Evolutionary conservation across 2,888 invertebrate genomes (phyloP), one percentile per base, ranked within the genome.

Genomic region (Dicyrtomina minuta): DNA sequence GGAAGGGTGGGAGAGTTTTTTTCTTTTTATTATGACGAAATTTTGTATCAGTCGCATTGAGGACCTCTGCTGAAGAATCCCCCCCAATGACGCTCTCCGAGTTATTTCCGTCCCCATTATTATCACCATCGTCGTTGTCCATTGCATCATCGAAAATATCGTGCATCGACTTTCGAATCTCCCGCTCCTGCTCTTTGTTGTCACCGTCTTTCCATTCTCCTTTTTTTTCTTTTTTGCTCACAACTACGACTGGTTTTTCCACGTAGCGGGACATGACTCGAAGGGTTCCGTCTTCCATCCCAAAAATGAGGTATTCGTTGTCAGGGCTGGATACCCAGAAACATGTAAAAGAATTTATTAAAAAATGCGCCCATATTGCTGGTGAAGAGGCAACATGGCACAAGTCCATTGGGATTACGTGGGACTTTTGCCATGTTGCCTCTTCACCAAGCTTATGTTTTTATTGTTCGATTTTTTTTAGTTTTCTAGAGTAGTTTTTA

Each of bases 201-300:
- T 10, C 8, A 24, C 33, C 8, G 58, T 17, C 33, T 12, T 55
- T 22, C 24, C 27, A 13, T 8, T 24, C 24, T 2, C 15, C 49
- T 49, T 17, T 22, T n/a, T 17, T 17, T 10, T 17, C 49, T 49
- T 49, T 49, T 17, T 17, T 22, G 1, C 20, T n/a, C 15, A n/a
- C 15, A n/a, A 13, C 49, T 2, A 13, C 15, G 13, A 5, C 13
- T 10, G 56, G n/a, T 5, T 24, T 41, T 17, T 70, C 61, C 26
- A 70, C 39, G 2, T 68, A 71, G 6, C 68, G 41, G 4, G 72
- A 65, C 71, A 76, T 72, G 1, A 89, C 81, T 13, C 88, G 84
- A 27, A 89, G 82, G 53, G 83, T 82, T 0, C 89, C 89, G 74
- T 87, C 84, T 74, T 85, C 80, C 83, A 88, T 84, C 26, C 87